Base-by-base conservation (phyloP, 2,113 vertebrate genomes). In the Melanocharis versteri region DNA sequence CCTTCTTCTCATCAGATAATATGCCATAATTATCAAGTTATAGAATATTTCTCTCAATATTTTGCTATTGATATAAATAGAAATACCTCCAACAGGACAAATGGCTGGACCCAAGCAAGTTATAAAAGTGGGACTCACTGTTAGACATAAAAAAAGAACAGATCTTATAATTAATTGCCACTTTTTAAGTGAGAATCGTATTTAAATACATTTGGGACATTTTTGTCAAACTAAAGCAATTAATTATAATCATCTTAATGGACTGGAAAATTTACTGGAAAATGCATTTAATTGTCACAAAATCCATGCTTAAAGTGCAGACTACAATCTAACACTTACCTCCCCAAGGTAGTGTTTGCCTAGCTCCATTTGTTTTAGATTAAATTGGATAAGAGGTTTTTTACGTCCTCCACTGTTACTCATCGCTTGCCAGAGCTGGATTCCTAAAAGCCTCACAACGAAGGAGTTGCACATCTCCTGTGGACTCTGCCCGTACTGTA, bases 361-460 rank as follows among this genome's bases (percentile, higher is more conserved):
- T 56, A 87, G 64, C 60, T 92, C 33, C 78, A 39, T 87, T 91
- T 96, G 76, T 71, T 94, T 92, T 87, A 56, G 83, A 87, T 91
- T 91, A 87, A 89, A 81, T 21, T 40, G 39, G 24, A 20, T 66
- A 54, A 77, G 71, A 61, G 53, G 37, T 86, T 92, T 91, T 92
- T 60, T 48, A 48, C 3, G 4, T 64, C 58, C 60, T 92, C 15
- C 33, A 16, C 30, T 58, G n/a, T 57, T 77, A 48, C 23, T 78
- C 48, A 18, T 73, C 72, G 47, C 24, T 84, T 82, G 20, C 58
- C 84, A 72, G 47, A 92, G 56, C 33, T 90, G 50, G 80, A 48
- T 77, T 71, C 28, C 57, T 58, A 80, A 86, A 60, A 76, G 58
- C 37, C 42, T 79, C 31, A 26, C 30, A 33, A 0, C 22, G 80